Percentiles rank a stretch among this genome's conserved stretches.
These are phyloP conservation scores for Epirrhoe alternata DNA, from an alignment of 2,888 invertebrate species.

Conservation along the genomic window DNA sequence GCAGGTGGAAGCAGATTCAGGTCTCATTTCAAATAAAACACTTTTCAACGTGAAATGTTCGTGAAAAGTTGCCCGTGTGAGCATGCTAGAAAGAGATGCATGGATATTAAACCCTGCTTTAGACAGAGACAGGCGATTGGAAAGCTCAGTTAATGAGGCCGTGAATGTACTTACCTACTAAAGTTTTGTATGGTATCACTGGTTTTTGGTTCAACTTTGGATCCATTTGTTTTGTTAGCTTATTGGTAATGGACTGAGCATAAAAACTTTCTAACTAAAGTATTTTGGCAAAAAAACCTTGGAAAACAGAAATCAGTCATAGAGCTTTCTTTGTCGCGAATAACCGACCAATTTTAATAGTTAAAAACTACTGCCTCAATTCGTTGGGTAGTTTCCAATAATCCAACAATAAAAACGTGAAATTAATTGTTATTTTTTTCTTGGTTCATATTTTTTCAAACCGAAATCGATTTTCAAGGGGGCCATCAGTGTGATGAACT, in stretches of 20 bases:
- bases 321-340: no score
- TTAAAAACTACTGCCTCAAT: no score
- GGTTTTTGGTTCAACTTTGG: slow-evolving; percentile 22
- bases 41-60: slow-evolving; percentile 58
- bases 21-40: slow-evolving; percentile 58
- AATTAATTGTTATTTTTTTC: no score
- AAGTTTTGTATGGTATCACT: slow-evolving; percentile 27
- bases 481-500: no score
- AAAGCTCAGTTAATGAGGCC: slow-evolving; percentile 40
- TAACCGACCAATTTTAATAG: no score
- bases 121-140: slow-evolving; percentile 29
- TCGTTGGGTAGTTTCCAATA: no score
- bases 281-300: neutral
- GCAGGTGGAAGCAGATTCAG: slow-evolving; percentile 51
- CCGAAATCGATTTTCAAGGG: no score
- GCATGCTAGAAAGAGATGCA: slow-evolving; percentile 32
- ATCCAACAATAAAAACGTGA: no score
- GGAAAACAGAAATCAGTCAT: neutral
- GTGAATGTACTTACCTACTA: slow-evolving; percentile 26
- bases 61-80: slow-evolving; percentile 49
- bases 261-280: neutral
- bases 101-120: slow-evolving; percentile 24
- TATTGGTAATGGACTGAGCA: slow-evolving; percentile 12
- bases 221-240: slow-evolving; percentile 7
- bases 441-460: no score